Base-by-base conservation (phyloP, 2,113 vertebrate species). In the Lamprotornis superbus region DNA sequence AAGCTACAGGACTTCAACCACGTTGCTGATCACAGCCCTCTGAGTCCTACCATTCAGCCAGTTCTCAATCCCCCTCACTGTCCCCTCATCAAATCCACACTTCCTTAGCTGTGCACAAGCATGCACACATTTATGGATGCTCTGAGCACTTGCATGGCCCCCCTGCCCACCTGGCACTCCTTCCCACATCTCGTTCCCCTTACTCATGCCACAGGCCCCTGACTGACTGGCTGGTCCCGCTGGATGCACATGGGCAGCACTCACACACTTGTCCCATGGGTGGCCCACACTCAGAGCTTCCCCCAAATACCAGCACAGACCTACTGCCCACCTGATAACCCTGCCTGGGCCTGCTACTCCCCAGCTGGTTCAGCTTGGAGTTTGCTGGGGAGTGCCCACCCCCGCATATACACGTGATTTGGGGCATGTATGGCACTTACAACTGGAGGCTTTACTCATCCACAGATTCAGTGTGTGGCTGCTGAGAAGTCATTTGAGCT, bases 331-430 rank as follows among this genome's bases (percentile, higher is more conserved):
- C 31, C 31, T 31, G 22, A 46, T 28, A 79, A 2, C 23, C 37
- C 55, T 40, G n/a, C 10, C 59, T 2, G 5, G 11, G 10, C 10
- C 12, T 46, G 44, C 64, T 17, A 14, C 12, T 64, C 5, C 2
- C 30, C 0, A 0, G 22, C 6, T 37, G 19, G 6, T 49, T 40
- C 46, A 42, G 25, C 57, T 23, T 69, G 59, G 59, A 81, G 13
- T 60, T 65, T 87, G 30, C 13, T 4, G 2, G 40, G 1, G 4
- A 85, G 15, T 1, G 5, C 9, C 14, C 19, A 4, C 4, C 5
- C 4, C 7, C 0, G 0, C 33, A 53, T 8, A 10, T 10, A 3
- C 4, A 3, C 0, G 0, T 16, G 1, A 5, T 65, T 89, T 61
- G n/a, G 46, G 33, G 53, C 25, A 67, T 16, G 18, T 27, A 42